Evolutionary conservation across 2,888 invertebrate genomes (phyloP), one percentile per base, ranked within the genome.

Genomic region (Calliphora vomitoria): DNA sequence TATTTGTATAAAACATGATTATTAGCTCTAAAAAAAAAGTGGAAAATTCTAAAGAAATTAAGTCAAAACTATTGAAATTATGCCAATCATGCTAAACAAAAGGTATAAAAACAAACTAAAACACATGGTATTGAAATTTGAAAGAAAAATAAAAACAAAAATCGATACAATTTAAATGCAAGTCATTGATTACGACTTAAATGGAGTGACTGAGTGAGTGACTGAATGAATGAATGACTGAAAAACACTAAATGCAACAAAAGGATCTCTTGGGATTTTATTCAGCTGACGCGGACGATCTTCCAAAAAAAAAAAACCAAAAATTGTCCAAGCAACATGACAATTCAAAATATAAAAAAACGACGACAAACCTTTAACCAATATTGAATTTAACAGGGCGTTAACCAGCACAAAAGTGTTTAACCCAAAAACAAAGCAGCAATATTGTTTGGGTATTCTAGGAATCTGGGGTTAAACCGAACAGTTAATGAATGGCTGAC

Each of bases 181-280:
- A 79, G 87, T 87, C 87, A 87, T 84, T 60, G 83, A 87, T 66
- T 58, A 58, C 64, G 78, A 84, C 72, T 84, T 72, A 79, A 84
- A 58, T 80, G 62, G 18, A 60, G 60, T 18, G 68, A 74, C 11
- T 72, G 50, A 72, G 20, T 55, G 66, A n/a, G n/a, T n/a, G n/a
- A n/a, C n/a, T n/a, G n/a, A n/a, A n/a, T n/a, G n/a, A 58, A 31
- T 31, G 68, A 76, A 20, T 78, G 79, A 68, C 68, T 80, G 66
- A 58, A 80, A 76, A 64, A 3, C 31, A 76, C 8, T 55, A 55
- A 55, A 55, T n/a, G 20, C 13, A 71, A 79, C 50, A 81, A 85
- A 87, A 87, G 87, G 87, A 87, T 87, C 87, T 87, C 82, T 82
- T 87, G 87, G 81, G 87, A 87, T 87, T 85, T 87, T 82, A 75